A percentile compares a stretch with the other conserved stretches of the same genome.
These are phyloP conservation scores for Parnassius glacialis DNA, from an alignment of 2,888 invertebrate species.

Conservation along the genomic window DNA sequence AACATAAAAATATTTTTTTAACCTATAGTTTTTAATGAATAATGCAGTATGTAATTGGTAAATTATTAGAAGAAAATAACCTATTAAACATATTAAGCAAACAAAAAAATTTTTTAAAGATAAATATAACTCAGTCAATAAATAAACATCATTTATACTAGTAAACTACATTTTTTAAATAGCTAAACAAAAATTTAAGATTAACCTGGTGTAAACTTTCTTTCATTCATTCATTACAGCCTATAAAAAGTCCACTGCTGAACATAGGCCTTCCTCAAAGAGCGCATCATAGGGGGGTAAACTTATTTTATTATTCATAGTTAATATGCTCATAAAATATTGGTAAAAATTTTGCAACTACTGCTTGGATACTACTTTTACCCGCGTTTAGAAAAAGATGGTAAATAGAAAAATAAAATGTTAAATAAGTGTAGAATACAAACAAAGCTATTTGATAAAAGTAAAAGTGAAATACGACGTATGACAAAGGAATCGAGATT, in stretches of 20 bases:
- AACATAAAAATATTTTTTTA: no score
- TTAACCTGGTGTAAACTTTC: conserved; percentile 24
- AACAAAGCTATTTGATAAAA: conserved; percentile 51
- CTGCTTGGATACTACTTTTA: conserved; percentile 23
- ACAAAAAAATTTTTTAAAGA: no score
- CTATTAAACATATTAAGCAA: no score
- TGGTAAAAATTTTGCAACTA: conserved; percentile 5
- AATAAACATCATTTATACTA: conserved; percentile 54
- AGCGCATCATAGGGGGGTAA: no score
- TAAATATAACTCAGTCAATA: background rate
- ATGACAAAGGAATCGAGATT: conserved; percentile 75
- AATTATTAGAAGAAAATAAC: no score
- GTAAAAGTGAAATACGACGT: conserved; percentile 67
- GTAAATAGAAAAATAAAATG: conserved; percentile 49
- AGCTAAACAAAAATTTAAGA: background rate
- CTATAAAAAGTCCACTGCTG: no score
- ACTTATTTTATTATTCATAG: background rate
- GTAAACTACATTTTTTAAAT: conserved; percentile 19
- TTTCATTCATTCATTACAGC: no score
- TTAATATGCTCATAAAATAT: background rate
- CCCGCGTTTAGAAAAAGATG: conserved; percentile 39
- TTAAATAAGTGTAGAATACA: conserved; percentile 36
- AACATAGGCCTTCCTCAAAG: no score
- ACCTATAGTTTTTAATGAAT: no score
- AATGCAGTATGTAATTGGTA: no score